Conservation (phyloP, 1,140 invertebrate species). For the Anagrus nilaparvatae region DNA sequence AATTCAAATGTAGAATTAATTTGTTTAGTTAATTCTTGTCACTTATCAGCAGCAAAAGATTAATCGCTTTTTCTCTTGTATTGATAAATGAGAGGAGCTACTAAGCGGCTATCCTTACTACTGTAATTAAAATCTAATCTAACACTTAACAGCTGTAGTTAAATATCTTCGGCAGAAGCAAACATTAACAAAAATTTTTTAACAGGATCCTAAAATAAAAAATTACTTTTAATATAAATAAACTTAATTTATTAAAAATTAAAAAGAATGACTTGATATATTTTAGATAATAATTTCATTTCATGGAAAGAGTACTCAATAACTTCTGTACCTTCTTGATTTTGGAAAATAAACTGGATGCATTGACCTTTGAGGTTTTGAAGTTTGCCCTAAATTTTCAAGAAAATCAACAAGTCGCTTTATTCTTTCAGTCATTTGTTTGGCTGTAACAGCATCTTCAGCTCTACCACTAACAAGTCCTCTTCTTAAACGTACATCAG, state of each 20-base stretch:
- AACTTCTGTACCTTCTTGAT: constrained; percentile 44
- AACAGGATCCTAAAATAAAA: constrained; percentile 54
- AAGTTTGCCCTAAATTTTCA: constrained; percentile 42
- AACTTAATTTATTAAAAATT: constrained; percentile 6
- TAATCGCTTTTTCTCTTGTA: constrained; percentile 53
- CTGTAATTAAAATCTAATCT: constrained; percentile 88
- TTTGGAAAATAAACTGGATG: constrained; percentile 67
- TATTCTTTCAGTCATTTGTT: constrained; percentile 48
- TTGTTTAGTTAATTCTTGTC: no score
- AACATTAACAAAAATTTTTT: constrained; percentile 72
- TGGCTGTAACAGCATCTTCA: constrained; percentile 17
- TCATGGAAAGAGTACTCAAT: constrained; percentile 48
- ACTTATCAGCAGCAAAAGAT: constrained; percentile 31
- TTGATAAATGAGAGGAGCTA: constrained; percentile 64
- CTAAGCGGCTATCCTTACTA: constrained; percentile 60
- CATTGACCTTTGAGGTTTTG: constrained; percentile 86
- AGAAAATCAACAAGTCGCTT: constrained; percentile 58
- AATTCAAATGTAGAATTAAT: no score
- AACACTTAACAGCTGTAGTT: constrained; percentile 78
- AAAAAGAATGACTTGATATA: constrained; percentile 46
- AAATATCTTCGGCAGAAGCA: constrained; percentile 62
- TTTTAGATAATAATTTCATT: constrained; percentile 54
- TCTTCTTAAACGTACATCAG: constrained; percentile 19
- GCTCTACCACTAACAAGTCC: constrained; percentile 23
- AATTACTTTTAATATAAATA: constrained; percentile 11